These are phyloP conservation scores for Acleris laterana DNA, from an alignment of 2,888 invertebrate genomes.

Conservation along the genomic window DNA sequence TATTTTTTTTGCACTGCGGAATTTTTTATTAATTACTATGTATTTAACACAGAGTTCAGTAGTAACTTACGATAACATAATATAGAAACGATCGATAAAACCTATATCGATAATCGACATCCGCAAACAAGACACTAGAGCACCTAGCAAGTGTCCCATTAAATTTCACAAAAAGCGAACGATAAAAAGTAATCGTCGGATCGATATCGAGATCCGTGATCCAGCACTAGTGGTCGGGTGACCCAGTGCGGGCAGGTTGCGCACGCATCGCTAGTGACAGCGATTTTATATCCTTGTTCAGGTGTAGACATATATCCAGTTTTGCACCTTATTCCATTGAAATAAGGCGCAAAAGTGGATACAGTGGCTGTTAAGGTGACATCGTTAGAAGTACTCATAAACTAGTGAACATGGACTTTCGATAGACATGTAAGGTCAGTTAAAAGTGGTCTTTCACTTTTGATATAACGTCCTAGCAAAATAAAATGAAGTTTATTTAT, in stretches of 20 bases:
- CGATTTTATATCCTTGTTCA: conserved; percentile 26
- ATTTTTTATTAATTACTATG: no score
- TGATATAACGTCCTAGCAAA: no score
- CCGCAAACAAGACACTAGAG: neutral
- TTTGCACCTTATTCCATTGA: no score
- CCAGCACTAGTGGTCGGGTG: conserved; percentile 55
- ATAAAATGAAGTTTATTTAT: no score
- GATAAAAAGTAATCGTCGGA: conserved; percentile 37
- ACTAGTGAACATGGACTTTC: no score
- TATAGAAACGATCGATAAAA: neutral
- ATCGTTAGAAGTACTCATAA: no score
- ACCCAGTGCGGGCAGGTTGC: conserved; percentile 69
- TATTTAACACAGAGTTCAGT: no score
- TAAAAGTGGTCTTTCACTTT: no score
- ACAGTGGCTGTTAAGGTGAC: neutral
- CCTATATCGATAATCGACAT: neutral
- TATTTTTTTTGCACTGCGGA: no score
- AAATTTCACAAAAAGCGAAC: conserved; percentile 1
- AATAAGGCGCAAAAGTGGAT: no score
- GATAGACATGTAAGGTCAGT: no score
- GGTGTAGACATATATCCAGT: conserved; percentile 15
- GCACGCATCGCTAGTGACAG: conserved; percentile 46
- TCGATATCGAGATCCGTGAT: conserved; percentile 55
- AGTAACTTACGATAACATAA: no score
- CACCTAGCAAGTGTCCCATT: conserved; percentile 1